phyloP scores from a whole-genome alignment of 2,797 vertebrate species.

The Bucorvus abyssinicus region DNA sequence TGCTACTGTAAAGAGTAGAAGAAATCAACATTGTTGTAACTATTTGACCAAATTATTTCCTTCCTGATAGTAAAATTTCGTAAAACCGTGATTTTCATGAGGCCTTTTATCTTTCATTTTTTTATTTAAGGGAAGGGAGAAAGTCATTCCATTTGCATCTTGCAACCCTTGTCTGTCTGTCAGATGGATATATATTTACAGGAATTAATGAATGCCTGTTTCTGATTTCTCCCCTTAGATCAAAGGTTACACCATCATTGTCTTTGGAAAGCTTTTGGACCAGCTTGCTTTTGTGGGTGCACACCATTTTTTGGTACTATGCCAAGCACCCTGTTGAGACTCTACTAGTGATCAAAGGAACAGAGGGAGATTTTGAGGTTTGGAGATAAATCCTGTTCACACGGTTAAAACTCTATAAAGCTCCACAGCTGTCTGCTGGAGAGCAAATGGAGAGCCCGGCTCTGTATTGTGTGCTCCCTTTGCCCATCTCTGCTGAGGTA shows the following conservation, averaged over 20 bases:
- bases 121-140: not conserved
- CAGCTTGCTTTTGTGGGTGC: not conserved
- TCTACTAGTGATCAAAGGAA: not conserved
- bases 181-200: not conserved
- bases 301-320: not conserved
- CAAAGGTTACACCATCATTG: not conserved
- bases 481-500: not conserved
- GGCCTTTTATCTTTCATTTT: not conserved
- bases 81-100: not conserved
- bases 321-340: not conserved
- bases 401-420: not conserved
- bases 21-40: not conserved
- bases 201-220: not conserved
- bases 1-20: not conserved
- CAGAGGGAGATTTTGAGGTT: not conserved
- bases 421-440: not conserved
- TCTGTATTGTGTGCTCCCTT: fast-evolving
- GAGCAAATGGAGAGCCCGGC: not conserved
- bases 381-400: not conserved
- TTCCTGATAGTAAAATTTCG: not conserved
- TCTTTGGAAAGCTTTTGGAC: not conserved
- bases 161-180: not conserved
- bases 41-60: not conserved
- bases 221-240: not conserved
- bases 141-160: not conserved